phyloP scores from a whole-genome alignment of 2,797 vertebrate species.

The Lutra lutra region DNA sequence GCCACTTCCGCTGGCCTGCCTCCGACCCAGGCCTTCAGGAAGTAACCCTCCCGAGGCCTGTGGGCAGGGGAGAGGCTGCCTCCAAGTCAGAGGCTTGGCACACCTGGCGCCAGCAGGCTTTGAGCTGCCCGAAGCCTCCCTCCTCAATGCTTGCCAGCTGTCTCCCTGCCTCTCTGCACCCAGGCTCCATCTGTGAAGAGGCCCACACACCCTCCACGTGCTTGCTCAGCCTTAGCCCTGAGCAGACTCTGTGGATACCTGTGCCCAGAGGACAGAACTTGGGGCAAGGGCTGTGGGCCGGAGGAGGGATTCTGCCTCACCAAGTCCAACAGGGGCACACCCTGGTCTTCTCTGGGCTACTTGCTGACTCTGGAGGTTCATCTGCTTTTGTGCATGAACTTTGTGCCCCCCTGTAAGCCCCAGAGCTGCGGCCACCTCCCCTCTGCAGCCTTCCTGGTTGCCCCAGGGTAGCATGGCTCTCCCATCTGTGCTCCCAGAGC shows the following conservation, averaged over 20 bases:
- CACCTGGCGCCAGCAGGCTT: not conserved
- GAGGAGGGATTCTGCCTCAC: not conserved
- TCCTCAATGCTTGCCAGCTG: not conserved
- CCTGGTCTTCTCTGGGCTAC: not conserved
- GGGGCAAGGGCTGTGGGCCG: fast-evolving
- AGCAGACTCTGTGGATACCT: not conserved
- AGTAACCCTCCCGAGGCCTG: not conserved
- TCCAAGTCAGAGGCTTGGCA: not conserved
- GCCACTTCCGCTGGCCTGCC: not conserved
- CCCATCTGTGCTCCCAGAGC: not conserved
- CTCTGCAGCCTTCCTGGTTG: not conserved
- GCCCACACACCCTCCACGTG: fast-evolving
- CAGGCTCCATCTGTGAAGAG: not conserved
- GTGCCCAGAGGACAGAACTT: not conserved
- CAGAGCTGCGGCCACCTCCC: not conserved
- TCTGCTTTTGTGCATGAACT: not conserved
- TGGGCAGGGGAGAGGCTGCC: not conserved
- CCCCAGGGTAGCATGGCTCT: not conserved
- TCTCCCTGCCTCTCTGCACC: not conserved
- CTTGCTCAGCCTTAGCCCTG: not conserved
- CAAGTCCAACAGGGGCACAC: not conserved
- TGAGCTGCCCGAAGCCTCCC: not conserved
- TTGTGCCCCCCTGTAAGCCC: not conserved
- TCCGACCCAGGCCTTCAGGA: not conserved
- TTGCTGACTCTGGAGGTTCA: not conserved